Base-by-base conservation (phyloP, 2,888 invertebrate species). In the Meghimatium bilineatum region DNA sequence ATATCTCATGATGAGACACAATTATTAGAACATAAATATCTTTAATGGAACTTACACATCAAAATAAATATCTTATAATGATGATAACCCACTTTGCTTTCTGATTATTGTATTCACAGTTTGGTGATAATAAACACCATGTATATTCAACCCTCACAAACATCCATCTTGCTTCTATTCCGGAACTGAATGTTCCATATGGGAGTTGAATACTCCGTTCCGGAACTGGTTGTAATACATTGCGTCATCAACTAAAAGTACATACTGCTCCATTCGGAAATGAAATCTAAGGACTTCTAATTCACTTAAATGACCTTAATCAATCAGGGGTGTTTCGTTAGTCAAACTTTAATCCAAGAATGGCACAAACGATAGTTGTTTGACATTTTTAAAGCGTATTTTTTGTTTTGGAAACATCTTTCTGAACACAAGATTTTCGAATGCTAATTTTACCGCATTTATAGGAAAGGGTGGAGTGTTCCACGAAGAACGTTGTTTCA, bases 301-400 rank as follows among this genome's bases (percentile, higher is more conserved):
- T 49, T 74, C 49, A n/a, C 49, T 74, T 74, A 74, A 74, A 74
- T 26, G 72, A 74, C 49, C 72, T 3, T 44, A 74, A 74, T 74
- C 72, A 74, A 49, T 74, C 72, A 74, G 44, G 29, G 38, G n/a
- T 29, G 36, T 44, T 29, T 23, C 29, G 26, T 20, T 74, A 10
- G 44, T 49, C 49, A 44, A 29, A 12, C 29, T n/a, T 49, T 20
- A 49, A 63, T 14, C 12, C 29, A 1, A 63, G 6, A 5, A 63
- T 2, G 63, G 29, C 5, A 63, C n/a, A 63, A n/a, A n/a, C 14
- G n/a, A 8, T 3, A 29, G 63, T 29, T 63, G 63, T 26, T 8
- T 63, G 3, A 63, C 12, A 63, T 5, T 10, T 63, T 63, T 2
- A 44, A 44, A 5, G 5, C 12, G 44, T 44, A 8, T 8, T 8